Evolutionary conservation across 1,140 invertebrate species (phyloP).

Genomic region (Streblospio benedicti): DNA sequence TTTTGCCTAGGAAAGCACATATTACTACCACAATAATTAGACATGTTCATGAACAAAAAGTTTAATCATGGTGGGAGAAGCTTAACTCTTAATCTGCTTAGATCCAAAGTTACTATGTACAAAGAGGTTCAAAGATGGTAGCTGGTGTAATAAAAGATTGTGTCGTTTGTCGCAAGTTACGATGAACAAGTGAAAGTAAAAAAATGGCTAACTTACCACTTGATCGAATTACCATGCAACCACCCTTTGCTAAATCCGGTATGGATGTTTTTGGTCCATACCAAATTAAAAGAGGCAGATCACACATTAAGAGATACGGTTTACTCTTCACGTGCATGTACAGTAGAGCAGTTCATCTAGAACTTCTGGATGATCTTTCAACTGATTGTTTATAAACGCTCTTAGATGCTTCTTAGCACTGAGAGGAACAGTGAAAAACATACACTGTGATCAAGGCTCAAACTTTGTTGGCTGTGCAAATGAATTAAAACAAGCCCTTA

Average conservation of each 20-base stretch:
- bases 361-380: slow-evolving; percentile 21
- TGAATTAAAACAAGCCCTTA: slow-evolving; percentile 6
- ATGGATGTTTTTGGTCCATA: slow-evolving; percentile 25
- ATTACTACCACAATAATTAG: slow-evolving; percentile 15
- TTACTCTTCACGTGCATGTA: slow-evolving; percentile 22
- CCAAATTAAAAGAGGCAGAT: slow-evolving; percentile 20
- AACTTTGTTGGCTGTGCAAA: slow-evolving; percentile 22
- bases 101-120: too few relatives aligned
- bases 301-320: slow-evolving; percentile 17
- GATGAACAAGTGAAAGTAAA: too few relatives aligned
- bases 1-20: slow-evolving; percentile 19
- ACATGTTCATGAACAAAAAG: slow-evolving; percentile 20
- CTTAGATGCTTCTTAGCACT: slow-evolving; percentile 16
- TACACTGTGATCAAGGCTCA: slow-evolving; percentile 24
- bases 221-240: slow-evolving; percentile 25
- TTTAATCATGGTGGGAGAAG: too few relatives aligned
- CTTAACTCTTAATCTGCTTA: too few relatives aligned
- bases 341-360: slow-evolving; percentile 20
- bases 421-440: slow-evolving; percentile 14
- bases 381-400: slow-evolving; percentile 25
- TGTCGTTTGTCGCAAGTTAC: too few relatives aligned
- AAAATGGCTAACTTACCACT: too few relatives aligned
- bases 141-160: too few relatives aligned
- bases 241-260: slow-evolving; percentile 19
- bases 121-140: too few relatives aligned